Evolutionary conservation across 1,140 invertebrate genomes (phyloP), one percentile per base, ranked within the genome.

Genomic region (Manduca sexta): DNA sequence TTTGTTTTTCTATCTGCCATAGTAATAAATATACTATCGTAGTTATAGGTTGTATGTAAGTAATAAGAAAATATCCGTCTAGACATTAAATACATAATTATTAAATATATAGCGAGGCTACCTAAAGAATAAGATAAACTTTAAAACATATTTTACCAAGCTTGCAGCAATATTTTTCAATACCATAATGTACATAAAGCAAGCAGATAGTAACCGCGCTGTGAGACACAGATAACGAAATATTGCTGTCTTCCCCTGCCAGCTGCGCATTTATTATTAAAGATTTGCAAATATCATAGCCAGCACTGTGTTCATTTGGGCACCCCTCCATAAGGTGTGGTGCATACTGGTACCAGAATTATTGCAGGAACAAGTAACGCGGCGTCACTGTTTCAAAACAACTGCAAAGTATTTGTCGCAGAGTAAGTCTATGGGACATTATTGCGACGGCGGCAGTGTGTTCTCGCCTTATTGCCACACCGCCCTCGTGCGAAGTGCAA

Each of bases 201-300:
- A 51, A 52, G 47, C 45, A 51, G 37, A n/a, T 30, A n/a, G n/a
- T n/a, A 47, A 56, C 46, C 54, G 42, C 37, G 41, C 60, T 69
- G 66, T 43, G 45, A 53, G 50, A 37, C 45, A 51, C 50, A 47
- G 69, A 73, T 73, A 65, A 61, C 59, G 35, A 34, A 61, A 46
- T 57, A 49, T 29, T 14, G 31, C 49, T 18, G 10, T 21, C 37
- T n/a, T 47, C 58, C 60, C 64, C 49, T 56, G 48, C 53, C 56
- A 41, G 55, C 56, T 61, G 60, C 61, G 44, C 59, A 66, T 73
- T 71, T 64, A 69, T 64, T 73, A 75, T 69, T 71, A 60, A 71
- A 71, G 49, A 68, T 60, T 73, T 52, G 68, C 65, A 73, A 73
- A 69, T 64, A 69, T 61, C 45, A 64, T 60, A 44, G 45, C 60